Percentiles rank a stretch among this genome's conserved stretches.
phyloP scores from a whole-genome alignment of 1,140 invertebrate species.

The Calosoma granatense region DNA sequence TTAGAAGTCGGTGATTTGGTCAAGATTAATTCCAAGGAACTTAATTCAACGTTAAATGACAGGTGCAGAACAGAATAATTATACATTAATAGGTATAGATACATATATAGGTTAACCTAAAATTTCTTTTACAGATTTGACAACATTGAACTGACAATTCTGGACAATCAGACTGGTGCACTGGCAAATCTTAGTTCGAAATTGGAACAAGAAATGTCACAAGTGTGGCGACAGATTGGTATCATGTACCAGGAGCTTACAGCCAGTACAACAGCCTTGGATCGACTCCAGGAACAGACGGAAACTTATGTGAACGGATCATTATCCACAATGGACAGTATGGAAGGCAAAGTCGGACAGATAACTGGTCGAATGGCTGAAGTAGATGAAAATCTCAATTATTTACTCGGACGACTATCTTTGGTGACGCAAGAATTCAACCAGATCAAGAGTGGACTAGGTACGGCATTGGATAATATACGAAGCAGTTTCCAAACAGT shows the following conservation, averaged over 20 bases:
- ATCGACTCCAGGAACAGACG: constrained; percentile 67
- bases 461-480: constrained; percentile 59
- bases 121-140: constrained; percentile 45
- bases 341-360: constrained; percentile 64
- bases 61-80: constrained; percentile 32
- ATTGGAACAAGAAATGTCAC: constrained; percentile 72
- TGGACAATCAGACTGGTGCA: constrained; percentile 62
- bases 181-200: constrained; percentile 64
- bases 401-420: constrained; percentile 65
- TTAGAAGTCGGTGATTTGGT: constrained; percentile 64
- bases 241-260: constrained; percentile 79
- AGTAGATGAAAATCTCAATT: constrained; percentile 78
- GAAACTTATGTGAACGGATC: constrained; percentile 73
- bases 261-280: constrained; percentile 60
- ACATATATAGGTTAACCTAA: neutral
- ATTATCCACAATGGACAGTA: constrained; percentile 65
- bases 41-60: constrained; percentile 56
- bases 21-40: constrained; percentile 49
- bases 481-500: constrained; percentile 55
- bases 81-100: constrained; percentile 5
- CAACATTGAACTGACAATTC: constrained; percentile 53
- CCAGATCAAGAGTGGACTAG: constrained; percentile 65
- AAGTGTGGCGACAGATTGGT: constrained; percentile 79
- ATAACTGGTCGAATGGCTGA: constrained; percentile 72
- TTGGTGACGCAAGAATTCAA: constrained; percentile 80